Evolutionary conservation across 37 sponge, comb jelly and placozoan genomes (phyloP), one percentile per base, ranked within the genome.

Genomic region (Chondrosia reniformis): DNA sequence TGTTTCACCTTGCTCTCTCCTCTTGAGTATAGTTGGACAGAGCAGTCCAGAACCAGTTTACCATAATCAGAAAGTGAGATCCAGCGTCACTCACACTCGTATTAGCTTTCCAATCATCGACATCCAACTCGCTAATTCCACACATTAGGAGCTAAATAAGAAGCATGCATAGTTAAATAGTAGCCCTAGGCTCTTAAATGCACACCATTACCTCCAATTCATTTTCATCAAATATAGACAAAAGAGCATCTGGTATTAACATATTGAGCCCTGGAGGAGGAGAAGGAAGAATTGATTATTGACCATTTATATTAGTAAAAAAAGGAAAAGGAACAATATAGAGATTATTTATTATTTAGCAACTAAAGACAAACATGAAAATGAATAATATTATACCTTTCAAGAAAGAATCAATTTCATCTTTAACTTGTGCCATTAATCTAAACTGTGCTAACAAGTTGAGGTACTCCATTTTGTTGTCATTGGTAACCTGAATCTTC

Each of bases 201-300:
- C 74, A 73, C 45, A 73, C 45, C 22, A 3, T 73, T 56, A 94
- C 95, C 92, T 96, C 97, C 27, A 96, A 64, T 83, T 96, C 97
- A 83, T 88, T 94, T 45, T 96, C 97, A 88, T 93, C 95, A 88
- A 96, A 96, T 9, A 96, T 91, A 25, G 81, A 69, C n/a, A 96
- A 56, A 21, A 96, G 45, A 52, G 80, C 67, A 24, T 92, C 93
- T 4, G 97, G 94, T 32, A 96, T 67, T 32, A 96, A 65, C 1
- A 91, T 92, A 83, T 88, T 88, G 22, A 96, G 83, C 33, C 97
- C 97, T n/a, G n/a, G n/a, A n/a, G n/a, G n/a, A n/a, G n/a, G n/a
- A n/a, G n/a, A n/a, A n/a, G n/a, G n/a, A n/a, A n/a, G n/a, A n/a
- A n/a, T n/a, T n/a, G n/a, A n/a, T n/a, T n/a, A n/a, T n/a, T n/a